phyloP scores from a whole-genome alignment of 2,888 invertebrate species.

The Alloplasta piceator region DNA sequence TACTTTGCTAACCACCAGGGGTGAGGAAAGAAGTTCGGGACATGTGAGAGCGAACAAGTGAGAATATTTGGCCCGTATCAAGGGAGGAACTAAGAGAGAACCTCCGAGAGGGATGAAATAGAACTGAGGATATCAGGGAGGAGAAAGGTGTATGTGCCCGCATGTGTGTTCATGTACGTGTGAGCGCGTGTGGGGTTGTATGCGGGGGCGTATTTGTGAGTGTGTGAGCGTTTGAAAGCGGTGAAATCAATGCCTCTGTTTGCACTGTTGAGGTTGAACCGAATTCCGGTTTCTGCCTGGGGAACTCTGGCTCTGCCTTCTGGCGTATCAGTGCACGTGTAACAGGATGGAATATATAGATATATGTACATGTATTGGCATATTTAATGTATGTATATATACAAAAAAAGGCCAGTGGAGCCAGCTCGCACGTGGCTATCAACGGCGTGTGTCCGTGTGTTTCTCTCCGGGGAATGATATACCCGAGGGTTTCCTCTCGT shows the following conservation, averaged over 20 bases:
- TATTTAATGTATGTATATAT: conserved; percentile 1
- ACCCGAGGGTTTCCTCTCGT: conserved; percentile 57
- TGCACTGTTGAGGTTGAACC: conserved; percentile 82
- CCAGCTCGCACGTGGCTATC: conserved; percentile 54
- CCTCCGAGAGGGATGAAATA: conserved; percentile 44
- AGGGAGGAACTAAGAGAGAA: conserved; percentile 42
- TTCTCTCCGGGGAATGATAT: conserved; percentile 58
- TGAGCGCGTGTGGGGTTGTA: conserved; percentile 71
- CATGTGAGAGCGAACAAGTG: conserved; percentile 42
- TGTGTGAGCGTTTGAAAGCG: conserved; percentile 80
- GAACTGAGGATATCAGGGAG: conserved; percentile 3
- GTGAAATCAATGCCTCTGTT: conserved; percentile 83
- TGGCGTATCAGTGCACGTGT: conserved; percentile 58
- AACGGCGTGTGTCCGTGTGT: conserved; percentile 64
- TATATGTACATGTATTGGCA: not conserved
- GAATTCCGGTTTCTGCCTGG: conserved; percentile 76
- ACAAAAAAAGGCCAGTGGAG: conserved; percentile 34
- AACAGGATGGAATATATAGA: conserved; percentile 10
- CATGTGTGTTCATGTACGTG: conserved; percentile 66
- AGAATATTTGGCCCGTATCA: conserved; percentile 42
- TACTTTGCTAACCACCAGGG: conserved; percentile 39
- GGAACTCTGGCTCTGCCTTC: conserved; percentile 59
- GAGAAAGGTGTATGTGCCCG: conserved; percentile 72
- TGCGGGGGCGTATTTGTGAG: not conserved
- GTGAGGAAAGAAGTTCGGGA: too few species aligned